phyloP scores from a whole-genome alignment of 2,888 invertebrate species.

The Orchesellides sinensis region DNA sequence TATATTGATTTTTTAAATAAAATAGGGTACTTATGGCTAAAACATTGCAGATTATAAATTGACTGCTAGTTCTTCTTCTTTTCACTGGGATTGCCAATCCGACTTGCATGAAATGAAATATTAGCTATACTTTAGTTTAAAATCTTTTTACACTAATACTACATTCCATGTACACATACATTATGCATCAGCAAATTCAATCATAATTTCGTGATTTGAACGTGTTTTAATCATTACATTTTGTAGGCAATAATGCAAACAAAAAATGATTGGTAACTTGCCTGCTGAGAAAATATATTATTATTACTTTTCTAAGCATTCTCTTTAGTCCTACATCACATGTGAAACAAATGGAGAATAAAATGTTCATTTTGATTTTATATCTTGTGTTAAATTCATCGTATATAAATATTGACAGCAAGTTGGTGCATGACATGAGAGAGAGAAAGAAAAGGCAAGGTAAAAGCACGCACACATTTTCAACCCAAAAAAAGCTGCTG shows the following conservation, averaged over 20 bases:
- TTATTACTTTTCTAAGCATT: slow-evolving; percentile 33
- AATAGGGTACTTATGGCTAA: slow-evolving; percentile 32
- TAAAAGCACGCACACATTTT: slow-evolving; percentile 49
- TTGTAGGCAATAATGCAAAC: background rate
- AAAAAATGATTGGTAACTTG: background rate
- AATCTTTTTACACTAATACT: too few relatives aligned
- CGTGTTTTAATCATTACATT: slow-evolving; percentile 56
- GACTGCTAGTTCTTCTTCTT: background rate
- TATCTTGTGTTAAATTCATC: slow-evolving; percentile 16
- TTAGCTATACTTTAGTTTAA: too few relatives aligned
- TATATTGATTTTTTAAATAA: slow-evolving; percentile 46
- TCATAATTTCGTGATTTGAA: slow-evolving; percentile 37
- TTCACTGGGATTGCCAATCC: too few relatives aligned
- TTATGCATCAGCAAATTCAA: slow-evolving; percentile 55
- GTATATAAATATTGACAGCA: slow-evolving; percentile 57
- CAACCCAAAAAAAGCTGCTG: slow-evolving; percentile 37
- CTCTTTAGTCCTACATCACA: background rate
- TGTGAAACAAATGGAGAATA: background rate
- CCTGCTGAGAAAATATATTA: slow-evolving; percentile 64
- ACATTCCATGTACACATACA: too few relatives aligned
- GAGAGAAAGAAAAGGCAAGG: slow-evolving; percentile 20
- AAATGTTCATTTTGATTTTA: slow-evolving; percentile 20
- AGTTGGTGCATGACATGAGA: slow-evolving; percentile 13
- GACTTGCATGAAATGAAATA: too few relatives aligned
- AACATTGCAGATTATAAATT: background rate